Evolutionary conservation across 2,797 vertebrate species (phyloP), one percentile per base, ranked within the genome.

Genomic region (Pygocentrus nattereri): DNA sequence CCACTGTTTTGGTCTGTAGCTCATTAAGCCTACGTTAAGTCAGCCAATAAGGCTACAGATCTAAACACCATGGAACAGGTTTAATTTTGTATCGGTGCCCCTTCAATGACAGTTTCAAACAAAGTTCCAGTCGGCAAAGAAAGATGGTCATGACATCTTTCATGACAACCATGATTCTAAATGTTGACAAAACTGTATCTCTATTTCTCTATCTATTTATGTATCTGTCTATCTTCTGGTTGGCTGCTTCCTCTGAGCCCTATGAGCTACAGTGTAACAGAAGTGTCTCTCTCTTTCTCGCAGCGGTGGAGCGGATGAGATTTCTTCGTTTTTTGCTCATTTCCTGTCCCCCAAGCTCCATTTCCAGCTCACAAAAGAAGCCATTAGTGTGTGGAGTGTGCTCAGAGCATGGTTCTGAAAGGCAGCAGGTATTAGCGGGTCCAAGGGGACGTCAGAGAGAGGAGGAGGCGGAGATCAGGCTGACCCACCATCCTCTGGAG

Each of bases 281-380:
- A 44, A 44, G 41, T 54, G 52, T n/a, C 47, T 49, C 47, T 12
- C 47, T 49, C 11, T 49, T 49, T 49, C 47, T 49, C 47, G 15
- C 15, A 58, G 56, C n/a, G 0, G 23, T 23, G 3, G 10, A 12
- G 56, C 2, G 56, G 19, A 58, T 25, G 56, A 2, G 23, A 10
- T 52, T 19, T 56, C 23, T 25, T 12, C 21, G 5, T 23, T 25
- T 25, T 58, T 64, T 50, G 23, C 58, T 65, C 47, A 65, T 76
- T 76, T 76, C 61, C 74, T 76, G 74, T 38, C 65, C 34, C 62
- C 16, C 30, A 0, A 74, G 79, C 62, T 71, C 12, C 27, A 64
- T 80, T 52, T 64, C 52, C 44, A 80, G 38, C 18, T 54, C 73
- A 85, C 54, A 85, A 80, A 85, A 77, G 31, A 82, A 85, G 50